Evolutionary conservation across 2,888 invertebrate species (phyloP).

Genomic region (Drosophila flavopinicola): DNA sequence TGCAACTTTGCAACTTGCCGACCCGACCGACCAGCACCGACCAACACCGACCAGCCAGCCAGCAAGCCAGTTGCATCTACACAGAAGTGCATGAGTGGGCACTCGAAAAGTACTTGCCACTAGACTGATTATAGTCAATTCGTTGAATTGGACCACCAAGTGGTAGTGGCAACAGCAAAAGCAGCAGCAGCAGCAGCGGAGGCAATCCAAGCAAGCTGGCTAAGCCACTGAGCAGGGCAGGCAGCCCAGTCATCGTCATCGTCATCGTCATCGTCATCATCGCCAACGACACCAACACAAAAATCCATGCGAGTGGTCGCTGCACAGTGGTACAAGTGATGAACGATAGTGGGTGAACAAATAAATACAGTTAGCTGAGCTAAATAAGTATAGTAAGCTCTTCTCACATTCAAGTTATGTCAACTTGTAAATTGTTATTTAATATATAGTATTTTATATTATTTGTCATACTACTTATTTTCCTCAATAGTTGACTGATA

Average conservation of each 20-base stretch:
- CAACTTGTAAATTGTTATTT: too few relatives aligned
- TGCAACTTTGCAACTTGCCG: conserved; percentile 65
- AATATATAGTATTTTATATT: too few relatives aligned
- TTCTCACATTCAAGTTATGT: too few relatives aligned
- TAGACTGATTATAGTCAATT: conserved; percentile 81
- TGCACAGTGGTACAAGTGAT: conserved; percentile 40
- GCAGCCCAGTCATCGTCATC: conserved; percentile 55
- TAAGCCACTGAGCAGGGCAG: conserved; percentile 55
- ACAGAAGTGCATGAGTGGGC: conserved; percentile 79
- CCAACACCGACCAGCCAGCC: conserved; percentile 29
- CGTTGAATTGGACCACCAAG: conserved; percentile 80
- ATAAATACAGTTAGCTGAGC: not conserved
- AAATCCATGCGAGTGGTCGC: conserved; percentile 36
- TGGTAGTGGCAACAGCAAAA: conserved; percentile 48
- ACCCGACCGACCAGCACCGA: not conserved
- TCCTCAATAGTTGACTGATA: too few relatives aligned
- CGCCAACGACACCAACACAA: conserved; percentile 53
- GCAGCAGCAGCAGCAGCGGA: conserved; percentile 12
- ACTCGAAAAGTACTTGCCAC: conserved; percentile 80
- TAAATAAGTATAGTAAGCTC: too few relatives aligned
- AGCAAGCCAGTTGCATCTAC: conserved; percentile 31
- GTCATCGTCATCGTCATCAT: conserved; percentile 55
- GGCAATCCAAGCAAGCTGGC: conserved; percentile 31
- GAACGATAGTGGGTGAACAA: not conserved
- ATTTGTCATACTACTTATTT: too few relatives aligned